phyloP scores from a whole-genome alignment of 2,113 vertebrate species.

The Oncorhynchus masou region DNA sequence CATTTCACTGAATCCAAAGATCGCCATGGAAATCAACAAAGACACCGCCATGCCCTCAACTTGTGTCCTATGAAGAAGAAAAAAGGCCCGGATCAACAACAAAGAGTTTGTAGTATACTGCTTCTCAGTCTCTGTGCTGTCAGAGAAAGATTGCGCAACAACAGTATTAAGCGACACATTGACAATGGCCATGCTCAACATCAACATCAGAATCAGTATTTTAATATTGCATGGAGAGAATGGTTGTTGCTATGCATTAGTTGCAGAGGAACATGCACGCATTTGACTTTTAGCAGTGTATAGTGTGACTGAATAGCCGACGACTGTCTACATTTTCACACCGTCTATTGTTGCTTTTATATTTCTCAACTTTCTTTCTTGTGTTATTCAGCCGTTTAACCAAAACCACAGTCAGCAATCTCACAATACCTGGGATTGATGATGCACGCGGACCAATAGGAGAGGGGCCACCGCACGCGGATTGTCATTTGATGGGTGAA shows the following conservation, averaged over 20 bases:
- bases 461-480: constrained; percentile 74
- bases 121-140: neutral
- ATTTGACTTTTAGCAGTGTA: neutral
- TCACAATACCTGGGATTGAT: constrained; percentile 96
- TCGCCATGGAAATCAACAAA: neutral
- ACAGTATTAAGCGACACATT: neutral
- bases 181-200: neutral
- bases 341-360: constrained; percentile 25
- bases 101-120: neutral
- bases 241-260: neutral
- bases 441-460: constrained; percentile 89
- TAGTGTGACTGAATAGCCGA: neutral
- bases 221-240: too few relatives aligned
- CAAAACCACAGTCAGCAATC: constrained; percentile 84
- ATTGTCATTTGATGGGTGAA: constrained; percentile 88
- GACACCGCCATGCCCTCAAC: neutral
- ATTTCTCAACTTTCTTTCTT: constrained; percentile 71
- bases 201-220: too few relatives aligned
- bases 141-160: neutral
- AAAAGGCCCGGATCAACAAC: neutral
- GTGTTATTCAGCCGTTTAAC: constrained; percentile 81
- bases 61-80: neutral
- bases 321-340: constrained; percentile 9
- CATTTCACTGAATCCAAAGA: neutral
- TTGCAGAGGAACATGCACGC: neutral